Evolutionary conservation across 1,140 invertebrate species (phyloP), one percentile per base, ranked within the genome.

Genomic region (Mesaphorura yosii): DNA sequence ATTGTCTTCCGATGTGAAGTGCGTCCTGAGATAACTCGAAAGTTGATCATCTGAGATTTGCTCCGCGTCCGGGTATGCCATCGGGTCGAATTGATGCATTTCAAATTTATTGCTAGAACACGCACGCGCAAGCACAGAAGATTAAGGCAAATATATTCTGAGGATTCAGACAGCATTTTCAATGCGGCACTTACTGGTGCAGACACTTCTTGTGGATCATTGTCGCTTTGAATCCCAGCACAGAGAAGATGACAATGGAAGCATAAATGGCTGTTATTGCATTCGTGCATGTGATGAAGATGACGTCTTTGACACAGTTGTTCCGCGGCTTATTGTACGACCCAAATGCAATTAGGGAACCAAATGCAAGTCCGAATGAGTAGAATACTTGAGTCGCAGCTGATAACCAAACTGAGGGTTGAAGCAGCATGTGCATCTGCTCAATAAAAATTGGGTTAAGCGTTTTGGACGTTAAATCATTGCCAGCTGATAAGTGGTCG

Each of bases 371-470:
- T 12, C 90, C 90, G 67, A 95, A 88, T 3, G 86, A 90, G 70
- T 93, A 95, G 71, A 94, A 94, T 15, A 95, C 90, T 76, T 95
- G 91, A 0, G 88, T 92, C 6, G 89, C 89, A 3, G 91, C 90
- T 67, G 92, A 89, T 61, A 92, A 72, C 91, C 91, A 94, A 1
- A 92, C 87, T 41, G 76, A 85, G 1, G 85, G 83, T 63, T 86
- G 77, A 34, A 81, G 66, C 26, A 90, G 71, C 66, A 84, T 89
- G 57, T 84, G 82, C 59, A 88, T 76, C 82, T 84, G 38, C 26
- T 26, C 14, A 46, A 37, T 7, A 31, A 52, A 3, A 19, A 48
- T 31, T n/a, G 5, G 6, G 7, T 10, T 19, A n/a, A 55, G 10
- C 22, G n/a, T 41, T 41, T 41, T 7, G 10, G n/a, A 12, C 19